These are phyloP conservation scores for Drosophila percnosoma DNA, from an alignment of 2,888 invertebrate genomes.

Conservation along the genomic window DNA sequence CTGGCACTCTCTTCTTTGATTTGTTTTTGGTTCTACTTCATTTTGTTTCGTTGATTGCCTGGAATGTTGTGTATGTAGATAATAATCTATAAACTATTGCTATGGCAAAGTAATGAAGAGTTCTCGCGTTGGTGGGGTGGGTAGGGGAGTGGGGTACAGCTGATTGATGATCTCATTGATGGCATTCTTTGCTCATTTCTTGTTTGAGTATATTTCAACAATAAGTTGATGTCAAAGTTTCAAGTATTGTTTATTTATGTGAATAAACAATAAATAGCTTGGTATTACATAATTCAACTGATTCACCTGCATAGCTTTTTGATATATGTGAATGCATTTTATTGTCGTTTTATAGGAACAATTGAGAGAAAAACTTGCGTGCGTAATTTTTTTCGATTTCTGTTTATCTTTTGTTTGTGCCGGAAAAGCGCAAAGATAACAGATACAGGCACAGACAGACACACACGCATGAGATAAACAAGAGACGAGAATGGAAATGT, in stretches of 20 bases:
- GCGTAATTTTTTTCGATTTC: constrained; percentile 22
- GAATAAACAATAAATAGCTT: background rate
- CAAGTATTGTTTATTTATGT: background rate
- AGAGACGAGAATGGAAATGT: constrained; percentile 55
- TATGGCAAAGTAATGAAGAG: constrained; percentile 13
- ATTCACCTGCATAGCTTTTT: constrained; percentile 7
- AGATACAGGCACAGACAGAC: constrained; percentile 18
- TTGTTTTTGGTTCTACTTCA: constrained; percentile 34
- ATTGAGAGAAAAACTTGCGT: background rate
- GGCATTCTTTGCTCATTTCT: constrained; percentile 3
- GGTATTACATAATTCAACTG: constrained; percentile 5
- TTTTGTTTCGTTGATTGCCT: constrained; percentile 67
- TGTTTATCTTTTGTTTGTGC: constrained; percentile 66
- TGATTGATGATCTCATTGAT: constrained; percentile 62
- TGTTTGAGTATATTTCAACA: constrained; percentile 12
- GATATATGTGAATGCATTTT: constrained; percentile 2
- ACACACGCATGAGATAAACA: constrained; percentile 38
- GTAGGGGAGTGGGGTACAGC: constrained; percentile 10
- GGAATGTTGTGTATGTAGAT: constrained; percentile 65
- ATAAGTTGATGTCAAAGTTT: background rate
- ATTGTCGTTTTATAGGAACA: background rate
- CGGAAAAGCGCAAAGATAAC: constrained; percentile 73
- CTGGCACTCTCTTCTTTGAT: constrained; percentile 19
- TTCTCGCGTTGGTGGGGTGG: background rate
- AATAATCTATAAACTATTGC: constrained; percentile 42